Conservation (phyloP, 2,888 invertebrate genomes). For the Ennomos fuscantarius region DNA sequence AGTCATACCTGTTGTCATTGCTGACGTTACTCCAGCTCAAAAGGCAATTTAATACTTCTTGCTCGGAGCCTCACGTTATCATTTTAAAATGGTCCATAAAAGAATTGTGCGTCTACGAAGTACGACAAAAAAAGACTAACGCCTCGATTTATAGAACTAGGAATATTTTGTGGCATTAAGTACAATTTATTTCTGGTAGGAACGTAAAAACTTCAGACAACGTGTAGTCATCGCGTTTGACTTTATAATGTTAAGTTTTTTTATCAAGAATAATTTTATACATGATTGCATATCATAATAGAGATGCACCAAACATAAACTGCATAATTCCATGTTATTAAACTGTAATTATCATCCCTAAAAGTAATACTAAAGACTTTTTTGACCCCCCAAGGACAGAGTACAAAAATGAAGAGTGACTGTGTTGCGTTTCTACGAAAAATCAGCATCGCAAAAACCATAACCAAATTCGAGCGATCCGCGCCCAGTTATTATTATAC, state of each 20-base stretch:
- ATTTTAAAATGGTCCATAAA: slow-evolving; percentile 44
- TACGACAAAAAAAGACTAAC: slow-evolving; percentile 33
- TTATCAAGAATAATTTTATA: slow-evolving; percentile 55
- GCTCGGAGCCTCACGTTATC: slow-evolving; percentile 46
- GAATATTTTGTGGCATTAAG: slow-evolving; percentile 10
- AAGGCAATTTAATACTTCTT: slow-evolving; percentile 50
- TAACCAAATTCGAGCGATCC: slow-evolving; percentile 43
- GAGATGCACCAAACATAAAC: slow-evolving; percentile 59
- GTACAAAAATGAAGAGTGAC: slow-evolving; percentile 50
- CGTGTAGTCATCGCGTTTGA: slow-evolving; percentile 49
- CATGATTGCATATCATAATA: slow-evolving; percentile 63
- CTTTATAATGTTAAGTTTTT: slow-evolving; percentile 58
- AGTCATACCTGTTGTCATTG: too few relatives aligned
- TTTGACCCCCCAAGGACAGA: slow-evolving; percentile 63
- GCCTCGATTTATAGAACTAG: slow-evolving; percentile 10
- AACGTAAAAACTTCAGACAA: slow-evolving; percentile 26
- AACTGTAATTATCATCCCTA: slow-evolving; percentile 28
- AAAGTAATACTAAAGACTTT: slow-evolving; percentile 39
- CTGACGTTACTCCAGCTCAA: slow-evolving; percentile 51
- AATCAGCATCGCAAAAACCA: slow-evolving; percentile 51
- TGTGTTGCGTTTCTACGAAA: slow-evolving; percentile 65
- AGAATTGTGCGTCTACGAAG: slow-evolving; percentile 29
- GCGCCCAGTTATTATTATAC: slow-evolving; percentile 34
- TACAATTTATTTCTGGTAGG: slow-evolving; percentile 11
- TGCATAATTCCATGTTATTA: slow-evolving; percentile 71